phyloP scores from a whole-genome alignment of 53 echinoderm and acorn worm species.

The Holothuria leucospilota region DNA sequence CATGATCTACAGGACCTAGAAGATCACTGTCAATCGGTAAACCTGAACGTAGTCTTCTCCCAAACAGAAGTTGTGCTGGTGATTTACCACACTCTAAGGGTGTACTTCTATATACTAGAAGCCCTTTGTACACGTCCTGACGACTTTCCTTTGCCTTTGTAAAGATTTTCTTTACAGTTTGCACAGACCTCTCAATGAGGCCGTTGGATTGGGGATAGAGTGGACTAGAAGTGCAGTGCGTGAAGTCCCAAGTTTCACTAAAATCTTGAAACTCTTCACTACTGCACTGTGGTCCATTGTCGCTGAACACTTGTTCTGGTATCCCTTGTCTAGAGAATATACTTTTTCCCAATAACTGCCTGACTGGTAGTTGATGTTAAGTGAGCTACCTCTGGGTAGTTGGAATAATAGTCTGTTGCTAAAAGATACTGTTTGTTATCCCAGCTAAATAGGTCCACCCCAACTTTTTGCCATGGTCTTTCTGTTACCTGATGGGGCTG shows the following conservation, averaged over 20 bases:
- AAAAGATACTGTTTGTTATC: slow-evolving; percentile 19
- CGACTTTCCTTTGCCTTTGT: no score
- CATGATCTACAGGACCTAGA: not conserved
- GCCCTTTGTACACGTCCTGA: not conserved
- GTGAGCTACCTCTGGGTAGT: not conserved
- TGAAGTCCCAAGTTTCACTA: slow-evolving; percentile 5
- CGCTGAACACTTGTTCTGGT: slow-evolving; percentile 40
- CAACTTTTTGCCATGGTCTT: slow-evolving; percentile 63
- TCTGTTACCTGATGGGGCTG: slow-evolving; percentile 44
- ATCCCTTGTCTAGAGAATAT: slow-evolving; percentile 50
- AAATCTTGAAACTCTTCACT: slow-evolving; percentile 3
- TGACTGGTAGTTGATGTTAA: slow-evolving; percentile 16
- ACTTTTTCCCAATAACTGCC: slow-evolving; percentile 25
- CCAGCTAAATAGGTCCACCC: slow-evolving; percentile 46
- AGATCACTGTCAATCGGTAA: not conserved
- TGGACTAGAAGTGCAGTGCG: slow-evolving; percentile 39
- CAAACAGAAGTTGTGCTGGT: not conserved
- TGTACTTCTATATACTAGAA: no score
- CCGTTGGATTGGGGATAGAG: no score
- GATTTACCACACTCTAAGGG: not conserved
- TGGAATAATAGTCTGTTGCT: no score
- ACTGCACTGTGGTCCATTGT: slow-evolving; percentile 33
- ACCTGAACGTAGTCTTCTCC: not conserved
- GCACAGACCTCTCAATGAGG: no score
- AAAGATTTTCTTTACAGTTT: no score